Percentiles rank a stretch among this genome's conserved stretches.
Conservation (phyloP, 2,797 vertebrate genomes). For the Hafferia zeledoni region DNA sequence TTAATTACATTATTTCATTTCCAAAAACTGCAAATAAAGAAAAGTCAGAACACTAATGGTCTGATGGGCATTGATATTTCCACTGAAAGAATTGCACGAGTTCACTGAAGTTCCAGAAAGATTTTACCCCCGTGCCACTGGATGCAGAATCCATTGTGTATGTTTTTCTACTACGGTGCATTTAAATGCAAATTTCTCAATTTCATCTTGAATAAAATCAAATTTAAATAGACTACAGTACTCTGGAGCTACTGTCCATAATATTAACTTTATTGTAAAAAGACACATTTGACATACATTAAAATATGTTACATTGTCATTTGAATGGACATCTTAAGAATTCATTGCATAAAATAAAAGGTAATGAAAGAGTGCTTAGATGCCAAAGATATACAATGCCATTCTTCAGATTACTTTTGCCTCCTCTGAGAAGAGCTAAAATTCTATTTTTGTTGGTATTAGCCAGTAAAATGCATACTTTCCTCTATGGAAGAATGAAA, state of each 20-base stretch:
- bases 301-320: background rate
- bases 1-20: background rate
- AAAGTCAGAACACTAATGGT: background rate
- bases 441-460: background rate
- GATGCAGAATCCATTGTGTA: background rate
- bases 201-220: constrained; percentile 12
- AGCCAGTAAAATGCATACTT: background rate
- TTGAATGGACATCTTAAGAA: background rate
- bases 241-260: background rate
- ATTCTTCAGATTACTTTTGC: background rate
- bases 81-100: background rate
- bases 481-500: background rate
- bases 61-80: background rate
- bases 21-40: background rate
- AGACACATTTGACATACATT: constrained; percentile 1
- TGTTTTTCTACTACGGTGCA: background rate
- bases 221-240: background rate
- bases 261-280: background rate
- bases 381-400: background rate
- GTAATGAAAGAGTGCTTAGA: background rate
- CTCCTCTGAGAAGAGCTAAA: background rate
- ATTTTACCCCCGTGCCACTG: background rate
- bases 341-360: constrained; percentile 7
- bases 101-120: background rate
- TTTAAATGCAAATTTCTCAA: constrained; percentile 28